These are phyloP conservation scores for Margarornis squamiger DNA, from an alignment of 2,797 vertebrate species.

Conservation along the genomic window DNA sequence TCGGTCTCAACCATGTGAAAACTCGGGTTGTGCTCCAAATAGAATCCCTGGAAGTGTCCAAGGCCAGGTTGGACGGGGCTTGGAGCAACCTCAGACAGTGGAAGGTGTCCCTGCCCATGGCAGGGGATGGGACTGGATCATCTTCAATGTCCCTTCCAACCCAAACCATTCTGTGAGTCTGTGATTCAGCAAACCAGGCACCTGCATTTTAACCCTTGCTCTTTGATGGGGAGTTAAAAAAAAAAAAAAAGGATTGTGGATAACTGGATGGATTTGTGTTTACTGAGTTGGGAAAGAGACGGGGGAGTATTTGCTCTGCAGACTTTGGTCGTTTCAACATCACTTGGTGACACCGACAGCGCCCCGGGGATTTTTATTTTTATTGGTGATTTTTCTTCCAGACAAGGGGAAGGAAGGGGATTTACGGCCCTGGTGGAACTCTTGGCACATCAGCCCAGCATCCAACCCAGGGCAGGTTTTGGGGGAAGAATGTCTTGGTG, in stretches of 20 bases:
- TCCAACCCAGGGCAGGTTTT: not conserved
- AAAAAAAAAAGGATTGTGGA: not conserved
- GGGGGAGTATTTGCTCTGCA: constrained; percentile 27
- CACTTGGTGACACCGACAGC: not conserved
- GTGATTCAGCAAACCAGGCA: not conserved
- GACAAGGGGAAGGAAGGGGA: not conserved
- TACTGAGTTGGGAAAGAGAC: constrained; percentile 42
- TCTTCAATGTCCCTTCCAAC: not conserved
- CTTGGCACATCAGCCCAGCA: not conserved
- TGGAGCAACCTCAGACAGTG: not conserved
- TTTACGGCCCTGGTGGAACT: not conserved
- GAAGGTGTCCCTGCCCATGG: not conserved
- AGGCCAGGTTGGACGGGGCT: not conserved
- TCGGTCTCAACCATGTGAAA: not conserved
- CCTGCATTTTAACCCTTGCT: constrained; percentile 1
- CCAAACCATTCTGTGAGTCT: not conserved
- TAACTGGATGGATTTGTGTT: not conserved
- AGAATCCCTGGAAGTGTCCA: not conserved
- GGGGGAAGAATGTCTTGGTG: rapidly evolving
- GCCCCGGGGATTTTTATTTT: not conserved
- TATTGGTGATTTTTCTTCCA: not conserved
- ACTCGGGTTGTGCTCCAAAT: not conserved
- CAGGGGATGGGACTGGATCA: not conserved
- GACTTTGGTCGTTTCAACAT: constrained; percentile 9
- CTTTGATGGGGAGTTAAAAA: not conserved